Evolutionary conservation across 2,888 invertebrate genomes (phyloP).

Genomic region (Vesta saturnalis): DNA sequence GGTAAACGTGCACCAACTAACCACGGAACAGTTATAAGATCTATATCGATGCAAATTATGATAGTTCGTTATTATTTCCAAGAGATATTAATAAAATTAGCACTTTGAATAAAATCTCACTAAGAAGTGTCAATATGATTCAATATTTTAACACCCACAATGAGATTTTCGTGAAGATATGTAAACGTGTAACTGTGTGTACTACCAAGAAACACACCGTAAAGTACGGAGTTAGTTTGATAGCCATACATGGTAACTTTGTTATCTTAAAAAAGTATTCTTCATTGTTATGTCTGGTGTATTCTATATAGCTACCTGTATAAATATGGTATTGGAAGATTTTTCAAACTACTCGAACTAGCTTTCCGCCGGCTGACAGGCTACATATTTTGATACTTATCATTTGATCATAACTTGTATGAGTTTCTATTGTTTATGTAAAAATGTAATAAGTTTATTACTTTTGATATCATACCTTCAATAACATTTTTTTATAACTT

Average conservation of each 20-base stretch:
- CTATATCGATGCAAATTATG: not conserved
- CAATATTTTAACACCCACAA: constrained; percentile 20
- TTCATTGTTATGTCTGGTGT: constrained; percentile 28
- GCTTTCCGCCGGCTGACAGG: constrained; percentile 27
- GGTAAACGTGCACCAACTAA: not conserved
- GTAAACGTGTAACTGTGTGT: constrained; percentile 25
- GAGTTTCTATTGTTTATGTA: constrained; percentile 23
- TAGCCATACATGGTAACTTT: constrained; percentile 25
- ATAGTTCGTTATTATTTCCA: not conserved
- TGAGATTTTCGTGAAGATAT: constrained; percentile 29
- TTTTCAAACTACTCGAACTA: constrained; percentile 24
- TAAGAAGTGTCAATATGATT: constrained; percentile 9
- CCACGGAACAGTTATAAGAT: constrained; percentile 6
- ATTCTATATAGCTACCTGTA: constrained; percentile 23
- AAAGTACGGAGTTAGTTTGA: constrained; percentile 22
- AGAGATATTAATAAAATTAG: constrained; percentile 10
- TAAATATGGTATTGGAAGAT: constrained; percentile 30
- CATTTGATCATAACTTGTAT: constrained; percentile 28
- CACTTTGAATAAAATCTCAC: constrained; percentile 13
- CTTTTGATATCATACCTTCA: not conserved
- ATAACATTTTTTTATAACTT: too few relatives aligned
- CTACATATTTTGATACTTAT: constrained; percentile 33
- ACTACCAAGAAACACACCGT: constrained; percentile 26
- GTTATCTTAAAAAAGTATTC: constrained; percentile 22
- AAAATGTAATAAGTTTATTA: constrained; percentile 1